These are phyloP conservation scores for Pandion haliaetus DNA, from an alignment of 2,113 vertebrate species.

Conservation along the genomic window DNA sequence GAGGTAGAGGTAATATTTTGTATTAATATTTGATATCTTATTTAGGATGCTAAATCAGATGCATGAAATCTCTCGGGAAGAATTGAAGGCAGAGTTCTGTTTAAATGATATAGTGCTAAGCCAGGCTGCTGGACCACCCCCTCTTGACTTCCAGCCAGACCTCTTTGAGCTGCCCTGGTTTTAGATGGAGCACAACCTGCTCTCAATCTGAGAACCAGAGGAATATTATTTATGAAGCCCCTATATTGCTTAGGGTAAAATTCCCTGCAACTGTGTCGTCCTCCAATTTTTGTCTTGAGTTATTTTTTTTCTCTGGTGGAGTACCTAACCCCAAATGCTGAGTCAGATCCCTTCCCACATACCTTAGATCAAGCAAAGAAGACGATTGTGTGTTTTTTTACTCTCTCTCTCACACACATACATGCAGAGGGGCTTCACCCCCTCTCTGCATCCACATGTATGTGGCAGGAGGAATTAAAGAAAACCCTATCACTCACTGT, in stretches of 20 bases:
- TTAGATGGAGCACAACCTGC: neutral
- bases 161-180: neutral
- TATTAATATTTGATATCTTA: conserved; percentile 69
- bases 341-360: neutral
- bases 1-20: conserved; percentile 57
- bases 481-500: neutral
- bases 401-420: neutral
- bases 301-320: neutral
- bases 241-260: neutral
- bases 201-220: neutral
- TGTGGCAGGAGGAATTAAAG: neutral
- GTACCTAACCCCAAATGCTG: neutral
- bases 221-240: neutral
- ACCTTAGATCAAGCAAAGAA: neutral
- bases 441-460: neutral
- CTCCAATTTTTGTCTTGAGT: neutral
- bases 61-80: conserved; percentile 33
- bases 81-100: neutral
- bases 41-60: conserved; percentile 62
- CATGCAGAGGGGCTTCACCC: neutral
- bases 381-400: neutral
- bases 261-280: neutral
- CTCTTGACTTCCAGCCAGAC: neutral
- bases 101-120: conserved; percentile 22
- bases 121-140: neutral